Evolutionary conservation across 2,888 invertebrate genomes (phyloP).

Genomic region (Nebria brevicollis): DNA sequence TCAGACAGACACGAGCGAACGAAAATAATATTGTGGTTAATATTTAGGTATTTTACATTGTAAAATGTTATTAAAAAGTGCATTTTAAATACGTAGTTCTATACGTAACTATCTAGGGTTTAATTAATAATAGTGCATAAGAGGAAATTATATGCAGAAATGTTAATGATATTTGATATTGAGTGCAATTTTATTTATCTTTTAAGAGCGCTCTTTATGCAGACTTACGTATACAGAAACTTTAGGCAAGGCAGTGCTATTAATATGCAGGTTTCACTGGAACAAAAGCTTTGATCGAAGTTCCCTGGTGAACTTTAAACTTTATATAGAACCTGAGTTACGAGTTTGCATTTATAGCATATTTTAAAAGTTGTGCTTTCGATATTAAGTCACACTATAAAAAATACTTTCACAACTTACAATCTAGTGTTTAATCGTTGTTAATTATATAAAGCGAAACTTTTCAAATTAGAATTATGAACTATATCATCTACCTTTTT

Average conservation of each 20-base stretch:
- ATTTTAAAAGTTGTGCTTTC: conserved; percentile 31
- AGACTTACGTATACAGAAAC: conserved; percentile 12
- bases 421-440: not conserved
- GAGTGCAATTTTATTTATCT: conserved; percentile 3
- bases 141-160: not conserved
- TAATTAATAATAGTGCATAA: not conserved
- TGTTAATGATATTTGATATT: not conserved
- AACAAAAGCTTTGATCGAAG: conserved; percentile 23
- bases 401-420: conserved; percentile 24
- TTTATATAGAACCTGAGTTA: conserved; percentile 24
- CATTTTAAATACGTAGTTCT: conserved; percentile 5
- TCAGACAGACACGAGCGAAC: no score
- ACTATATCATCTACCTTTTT: not conserved
- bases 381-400: conserved; percentile 26
- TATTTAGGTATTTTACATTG: not conserved
- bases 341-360: conserved; percentile 42
- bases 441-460: not conserved
- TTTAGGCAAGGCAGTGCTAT: conserved; percentile 28
- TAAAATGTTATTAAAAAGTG: conserved; percentile 10
- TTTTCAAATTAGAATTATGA: not conserved
- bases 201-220: conserved; percentile 22
- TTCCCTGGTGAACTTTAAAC: conserved; percentile 30
- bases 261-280: conserved; percentile 33
- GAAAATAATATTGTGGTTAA: not conserved
- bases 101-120: not conserved